Evolutionary conservation across 1,140 invertebrate genomes (phyloP), one percentile per base, ranked within the genome.

Genomic region (Procambarus clarkii): DNA sequence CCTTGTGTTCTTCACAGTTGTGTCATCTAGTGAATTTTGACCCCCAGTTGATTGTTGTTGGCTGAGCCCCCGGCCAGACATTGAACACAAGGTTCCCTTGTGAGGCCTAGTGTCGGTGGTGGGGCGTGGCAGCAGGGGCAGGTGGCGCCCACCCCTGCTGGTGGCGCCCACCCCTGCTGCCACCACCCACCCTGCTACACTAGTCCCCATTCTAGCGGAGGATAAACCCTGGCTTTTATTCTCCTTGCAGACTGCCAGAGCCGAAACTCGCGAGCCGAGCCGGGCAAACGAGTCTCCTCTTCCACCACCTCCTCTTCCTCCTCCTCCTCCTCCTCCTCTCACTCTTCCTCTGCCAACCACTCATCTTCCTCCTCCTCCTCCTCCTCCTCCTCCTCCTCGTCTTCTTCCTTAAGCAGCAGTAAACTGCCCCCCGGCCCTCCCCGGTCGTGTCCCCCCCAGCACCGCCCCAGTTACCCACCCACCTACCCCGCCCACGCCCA

Each of bases 191-290:
- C 48, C 84, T 54, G 71, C 84, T 76, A 64, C 69, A 86, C 84
- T 71, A 77, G 85, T 86, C 79, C 64, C 79, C 78, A 80, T 54
- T 81, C 64, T 81, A 78, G 24, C 69, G 87, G 87, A 81, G 78
- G 87, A 82, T 92, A 92, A 92, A 90, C 83, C 83, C 64, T 81
- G 85, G 86, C 85, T 91, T 92, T 92, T 93, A 88, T 93, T 93
- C 92, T 93, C 91, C 91, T 93, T 93, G 87, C 92, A 93, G 92
- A 93, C 91, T 93, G 92, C 87, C 92, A 93, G 92, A 92, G 91
- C 91, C 91, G 92, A 93, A 93, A 92, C 92, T 92, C 92, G 88
- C 91, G 92, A 87, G 83, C 91, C 88, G 92, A 93, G 92, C 91
- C 91, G 83, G 91, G 92, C 48, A 82, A 89, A 89, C 79, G 64